phyloP scores from a whole-genome alignment of 2,113 vertebrate genomes.

The Ondatra zibethicus region DNA sequence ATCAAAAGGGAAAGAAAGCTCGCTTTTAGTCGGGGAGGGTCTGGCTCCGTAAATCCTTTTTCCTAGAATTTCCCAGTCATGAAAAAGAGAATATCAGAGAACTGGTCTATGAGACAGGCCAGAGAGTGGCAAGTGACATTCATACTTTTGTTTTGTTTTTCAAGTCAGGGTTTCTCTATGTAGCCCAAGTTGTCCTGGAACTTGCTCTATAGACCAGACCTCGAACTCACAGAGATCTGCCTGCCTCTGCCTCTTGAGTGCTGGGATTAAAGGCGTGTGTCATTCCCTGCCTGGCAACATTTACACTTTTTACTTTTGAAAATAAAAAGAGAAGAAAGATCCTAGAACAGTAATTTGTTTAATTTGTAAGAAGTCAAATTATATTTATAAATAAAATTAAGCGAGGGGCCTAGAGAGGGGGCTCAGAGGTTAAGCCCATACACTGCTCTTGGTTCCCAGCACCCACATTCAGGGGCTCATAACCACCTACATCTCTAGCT shows the following conservation, averaged over 20 bases:
- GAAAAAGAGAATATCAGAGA: conserved; percentile 61
- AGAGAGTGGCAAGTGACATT: conserved; percentile 75
- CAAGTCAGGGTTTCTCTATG: background rate
- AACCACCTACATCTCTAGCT: background rate
- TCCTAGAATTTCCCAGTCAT: conserved; percentile 69
- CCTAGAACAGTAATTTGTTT: conserved; percentile 49
- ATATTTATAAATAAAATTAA: conserved; percentile 54
- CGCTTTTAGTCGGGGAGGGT: conserved; percentile 67
- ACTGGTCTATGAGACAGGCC: conserved; percentile 40
- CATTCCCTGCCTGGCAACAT: background rate
- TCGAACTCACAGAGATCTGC: background rate
- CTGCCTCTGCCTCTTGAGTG: background rate
- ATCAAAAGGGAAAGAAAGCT: conserved; percentile 42
- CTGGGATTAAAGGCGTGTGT: background rate
- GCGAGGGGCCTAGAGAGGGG: background rate
- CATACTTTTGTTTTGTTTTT: conserved; percentile 7
- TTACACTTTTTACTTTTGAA: conserved; percentile 55
- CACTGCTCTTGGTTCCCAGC: background rate
- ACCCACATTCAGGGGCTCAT: background rate
- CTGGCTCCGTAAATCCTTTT: conserved; percentile 56
- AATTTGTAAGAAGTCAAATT: conserved; percentile 38
- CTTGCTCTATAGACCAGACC: background rate
- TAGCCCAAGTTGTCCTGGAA: background rate
- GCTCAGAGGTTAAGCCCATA: background rate
- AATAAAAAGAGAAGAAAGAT: conserved; percentile 56